Conservation (phyloP, 1,140 invertebrate species). For the Habropoda laboriosa region DNA sequence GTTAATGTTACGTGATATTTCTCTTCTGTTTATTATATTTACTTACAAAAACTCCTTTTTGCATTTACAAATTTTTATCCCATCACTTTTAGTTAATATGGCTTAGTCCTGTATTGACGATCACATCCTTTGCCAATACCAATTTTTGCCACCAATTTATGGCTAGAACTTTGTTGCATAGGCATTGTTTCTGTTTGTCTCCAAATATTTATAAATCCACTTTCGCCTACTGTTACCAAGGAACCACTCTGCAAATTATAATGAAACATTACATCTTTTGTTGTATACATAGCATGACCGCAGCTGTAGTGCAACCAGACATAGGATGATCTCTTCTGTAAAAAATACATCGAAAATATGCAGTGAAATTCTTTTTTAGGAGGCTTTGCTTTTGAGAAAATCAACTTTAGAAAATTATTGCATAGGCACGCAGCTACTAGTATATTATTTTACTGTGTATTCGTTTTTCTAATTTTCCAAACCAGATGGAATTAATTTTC, state of each 20-base stretch:
- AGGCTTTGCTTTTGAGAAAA: too few relatives aligned
- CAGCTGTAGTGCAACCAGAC: too few relatives aligned
- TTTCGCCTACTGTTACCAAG: conserved; percentile 86
- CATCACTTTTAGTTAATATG: conserved; percentile 69
- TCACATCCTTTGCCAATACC: conserved; percentile 71
- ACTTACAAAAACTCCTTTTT: conserved; percentile 47
- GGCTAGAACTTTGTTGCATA: conserved; percentile 47
- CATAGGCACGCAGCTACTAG: too few relatives aligned
- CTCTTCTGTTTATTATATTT: conserved; percentile 50
- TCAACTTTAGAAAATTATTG: too few relatives aligned
- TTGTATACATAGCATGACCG: too few relatives aligned
- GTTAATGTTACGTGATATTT: conserved; percentile 46
- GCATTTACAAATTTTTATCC: conserved; percentile 56
- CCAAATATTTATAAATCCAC: conserved; percentile 86
- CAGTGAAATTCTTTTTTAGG: too few relatives aligned
- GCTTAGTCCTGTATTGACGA: conserved; percentile 73
- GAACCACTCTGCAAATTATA: conserved; percentile 79
- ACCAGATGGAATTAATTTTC: too few relatives aligned
- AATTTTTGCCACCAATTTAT: conserved; percentile 71
- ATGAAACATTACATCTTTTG: conserved; percentile 9
- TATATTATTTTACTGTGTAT: too few relatives aligned
- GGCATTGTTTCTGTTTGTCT: conserved; percentile 65
- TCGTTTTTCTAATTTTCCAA: too few relatives aligned
- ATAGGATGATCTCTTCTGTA: too few relatives aligned
- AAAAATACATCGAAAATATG: too few relatives aligned